Evolutionary conservation across 2,113 vertebrate genomes (phyloP), one percentile per base, ranked within the genome.

Genomic region (Isurus oxyrinchus): DNA sequence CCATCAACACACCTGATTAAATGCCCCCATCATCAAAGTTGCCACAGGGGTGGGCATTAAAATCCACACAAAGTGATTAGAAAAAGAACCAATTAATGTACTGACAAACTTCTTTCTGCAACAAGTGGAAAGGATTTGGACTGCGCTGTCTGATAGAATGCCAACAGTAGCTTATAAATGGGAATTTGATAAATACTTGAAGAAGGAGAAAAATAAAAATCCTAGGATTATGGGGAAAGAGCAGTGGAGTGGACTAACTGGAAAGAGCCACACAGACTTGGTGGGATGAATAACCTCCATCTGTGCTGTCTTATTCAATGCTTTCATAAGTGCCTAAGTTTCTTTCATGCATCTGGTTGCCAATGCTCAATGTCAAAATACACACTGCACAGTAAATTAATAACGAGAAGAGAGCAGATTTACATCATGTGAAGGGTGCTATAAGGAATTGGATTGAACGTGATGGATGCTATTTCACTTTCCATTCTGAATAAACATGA

Each of bases 401-500:
- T 31, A 72, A 72, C 21, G 21, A 49, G 8, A 90, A 59, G 53
- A 11, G 6, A 72, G 27, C 63, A 95, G 94, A 72, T 95, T 95
- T 44, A 53, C 94, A 72, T 95, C 40, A 67, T 53, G 94, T 72
- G 23, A 40, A 72, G 94, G 40, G 25, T 95, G 66, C 66, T 31
- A 13, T 72, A 69, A 55, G 66, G 94, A 95, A 25, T 72, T 95
- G 31, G 10, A 53, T 53, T 95, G 40, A 95, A 53, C 10, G 14
- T 72, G 25, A 72, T 95, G 21, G 40, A 94, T 49, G 63, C 7
- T 67, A 63, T 94, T 67, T 95, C 91, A 67, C n/a, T 94, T 35
- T 63, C n/a, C 61, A 49, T 19, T 66, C 25, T 95, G 93, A 95
- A 95, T 95, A 95, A 95, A 95, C 93, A 95, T 95, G 93, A 95